phyloP scores from a whole-genome alignment of 2,797 vertebrate species.

The Monodelphis domestica region DNA sequence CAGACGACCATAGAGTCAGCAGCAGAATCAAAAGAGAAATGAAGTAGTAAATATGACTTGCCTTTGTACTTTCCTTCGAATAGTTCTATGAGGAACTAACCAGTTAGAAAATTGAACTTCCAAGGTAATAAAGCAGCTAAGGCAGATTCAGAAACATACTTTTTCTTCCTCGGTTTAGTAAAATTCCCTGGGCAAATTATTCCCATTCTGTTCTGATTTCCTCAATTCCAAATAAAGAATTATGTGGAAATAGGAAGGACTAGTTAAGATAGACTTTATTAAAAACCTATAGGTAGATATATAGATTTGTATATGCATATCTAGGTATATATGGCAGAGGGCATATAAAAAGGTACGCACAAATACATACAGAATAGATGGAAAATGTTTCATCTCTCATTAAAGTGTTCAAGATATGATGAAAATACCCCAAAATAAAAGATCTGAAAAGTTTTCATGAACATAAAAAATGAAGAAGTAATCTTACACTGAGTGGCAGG shows the following conservation, averaged over 20 bases:
- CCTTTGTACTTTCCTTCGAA: not conserved
- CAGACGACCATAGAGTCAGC: not conserved
- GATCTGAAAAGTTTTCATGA: not conserved
- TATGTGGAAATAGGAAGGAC: not conserved
- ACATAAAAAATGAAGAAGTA: not conserved
- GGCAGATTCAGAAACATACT: not conserved
- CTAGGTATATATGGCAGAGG: not conserved
- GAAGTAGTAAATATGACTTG: not conserved
- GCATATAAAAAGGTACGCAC: not conserved
- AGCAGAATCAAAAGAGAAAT: not conserved
- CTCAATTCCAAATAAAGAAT: constrained; percentile 36
- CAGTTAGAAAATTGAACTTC: not conserved
- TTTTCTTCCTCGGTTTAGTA: not conserved
- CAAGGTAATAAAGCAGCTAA: not conserved
- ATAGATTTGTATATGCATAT: too few species aligned
- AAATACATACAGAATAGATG: not conserved
- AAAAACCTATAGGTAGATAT: not conserved
- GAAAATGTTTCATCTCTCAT: not conserved
- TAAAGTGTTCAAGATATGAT: not conserved
- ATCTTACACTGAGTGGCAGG: not conserved
- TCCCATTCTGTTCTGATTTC: not conserved
- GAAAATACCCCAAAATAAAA: not conserved
- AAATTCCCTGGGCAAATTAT: not conserved
- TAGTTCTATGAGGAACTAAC: not conserved
- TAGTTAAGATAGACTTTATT: not conserved